A percentile compares a stretch with the other conserved stretches of the same genome.
These are phyloP conservation scores for Hipparchia sbordonii DNA, from an alignment of 2,888 invertebrate species.

Conservation along the genomic window DNA sequence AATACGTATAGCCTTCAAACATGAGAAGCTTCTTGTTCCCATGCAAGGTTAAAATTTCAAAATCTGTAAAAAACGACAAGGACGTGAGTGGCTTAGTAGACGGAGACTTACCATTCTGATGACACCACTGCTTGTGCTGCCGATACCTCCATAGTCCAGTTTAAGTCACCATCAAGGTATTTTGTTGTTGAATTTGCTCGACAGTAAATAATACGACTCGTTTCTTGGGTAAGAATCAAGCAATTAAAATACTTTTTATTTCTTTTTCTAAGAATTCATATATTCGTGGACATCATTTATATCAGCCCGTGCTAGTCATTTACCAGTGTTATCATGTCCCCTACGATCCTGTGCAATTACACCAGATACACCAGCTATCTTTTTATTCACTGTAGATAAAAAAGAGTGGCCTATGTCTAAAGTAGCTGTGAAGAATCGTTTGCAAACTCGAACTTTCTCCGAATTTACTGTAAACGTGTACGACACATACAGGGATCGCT, in stretches of 20 bases:
- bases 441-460: background rate
- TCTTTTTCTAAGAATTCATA: background rate
- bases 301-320: background rate
- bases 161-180: constrained; percentile 4
- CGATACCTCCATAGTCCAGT: background rate
- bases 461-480: background rate
- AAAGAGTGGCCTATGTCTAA: background rate
- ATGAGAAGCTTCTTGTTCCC: constrained; percentile 53
- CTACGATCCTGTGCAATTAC: background rate
- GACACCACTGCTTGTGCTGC: constrained; percentile 4
- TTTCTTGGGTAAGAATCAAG: background rate
- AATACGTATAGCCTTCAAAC: constrained; percentile 57
- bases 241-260: too few relatives aligned
- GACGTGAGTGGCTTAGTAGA: too few relatives aligned
- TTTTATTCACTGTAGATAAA: background rate
- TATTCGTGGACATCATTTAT: background rate
- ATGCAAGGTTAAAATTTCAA: constrained; percentile 50
- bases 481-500: background rate
- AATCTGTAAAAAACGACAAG: constrained; percentile 39
- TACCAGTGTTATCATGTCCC: background rate
- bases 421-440: background rate
- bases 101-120: background rate
- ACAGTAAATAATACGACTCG: background rate
- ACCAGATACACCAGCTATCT: background rate
- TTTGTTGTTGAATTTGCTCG: constrained; percentile 12